phyloP scores from a whole-genome alignment of 1,140 invertebrate species.

The Maconellicoccus hirsutus region DNA sequence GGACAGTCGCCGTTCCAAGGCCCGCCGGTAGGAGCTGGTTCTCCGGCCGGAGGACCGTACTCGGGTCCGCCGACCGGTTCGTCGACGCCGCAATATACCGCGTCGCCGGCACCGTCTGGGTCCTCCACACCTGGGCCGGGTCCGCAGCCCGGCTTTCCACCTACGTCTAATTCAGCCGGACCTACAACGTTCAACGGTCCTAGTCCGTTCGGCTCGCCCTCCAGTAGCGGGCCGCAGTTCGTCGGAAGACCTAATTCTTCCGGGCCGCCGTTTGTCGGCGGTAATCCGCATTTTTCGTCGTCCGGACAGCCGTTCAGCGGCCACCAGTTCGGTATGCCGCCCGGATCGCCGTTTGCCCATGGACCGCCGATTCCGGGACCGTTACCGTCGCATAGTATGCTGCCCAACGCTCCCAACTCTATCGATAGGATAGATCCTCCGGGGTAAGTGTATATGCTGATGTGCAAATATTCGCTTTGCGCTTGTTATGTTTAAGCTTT shows the following conservation, averaged over 20 bases:
- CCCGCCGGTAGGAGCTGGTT: constrained; percentile 48
- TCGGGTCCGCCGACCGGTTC: constrained; percentile 56
- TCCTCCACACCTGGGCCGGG: constrained; percentile 55
- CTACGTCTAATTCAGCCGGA: constrained; percentile 46
- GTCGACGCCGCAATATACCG: constrained; percentile 58
- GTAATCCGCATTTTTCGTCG: constrained; percentile 51
- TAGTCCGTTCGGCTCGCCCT: constrained; percentile 53
- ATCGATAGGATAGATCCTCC: constrained; percentile 54
- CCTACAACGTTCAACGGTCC: constrained; percentile 51
- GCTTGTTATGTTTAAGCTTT: too few species aligned
- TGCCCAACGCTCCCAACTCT: constrained; percentile 50
- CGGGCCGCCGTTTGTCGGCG: constrained; percentile 51
- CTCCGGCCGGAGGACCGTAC: constrained; percentile 49
- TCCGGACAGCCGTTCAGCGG: constrained; percentile 49
- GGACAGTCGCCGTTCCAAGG: constrained; percentile 47
- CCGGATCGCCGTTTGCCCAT: constrained; percentile 52
- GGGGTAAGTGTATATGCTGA: constrained; percentile 43
- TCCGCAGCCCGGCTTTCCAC: constrained; percentile 48
- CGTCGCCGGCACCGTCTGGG: constrained; percentile 60
- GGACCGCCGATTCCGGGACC: constrained; percentile 38
- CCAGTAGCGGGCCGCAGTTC: constrained; percentile 46
- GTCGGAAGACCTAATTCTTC: constrained; percentile 53
- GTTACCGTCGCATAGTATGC: constrained; percentile 34
- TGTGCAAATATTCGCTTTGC: too few species aligned
- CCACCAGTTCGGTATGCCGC: constrained; percentile 54